Evolutionary conservation across 2,797 vertebrate genomes (phyloP).

Genomic region (Oryzias sinensis): DNA sequence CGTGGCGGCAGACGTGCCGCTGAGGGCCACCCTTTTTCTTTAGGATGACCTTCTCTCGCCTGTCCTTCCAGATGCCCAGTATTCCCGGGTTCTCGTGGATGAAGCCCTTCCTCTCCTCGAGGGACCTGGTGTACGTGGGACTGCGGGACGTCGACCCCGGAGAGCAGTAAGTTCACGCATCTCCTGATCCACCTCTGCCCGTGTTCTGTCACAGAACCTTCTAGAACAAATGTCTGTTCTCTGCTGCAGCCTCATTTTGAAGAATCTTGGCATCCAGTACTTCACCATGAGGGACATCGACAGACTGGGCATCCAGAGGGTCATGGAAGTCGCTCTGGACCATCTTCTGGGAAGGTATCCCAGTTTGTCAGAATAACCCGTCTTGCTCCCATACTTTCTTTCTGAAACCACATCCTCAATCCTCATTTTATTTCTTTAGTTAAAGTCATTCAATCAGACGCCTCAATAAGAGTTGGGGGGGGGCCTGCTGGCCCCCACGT

Average conservation of each 20-base stretch:
- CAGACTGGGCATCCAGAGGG: conserved; percentile 92
- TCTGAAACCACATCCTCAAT: no score
- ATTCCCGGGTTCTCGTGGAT: conserved; percentile 95
- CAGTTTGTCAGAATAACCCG: no score
- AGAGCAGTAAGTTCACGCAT: conserved; percentile 84
- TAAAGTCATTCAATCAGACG: no score
- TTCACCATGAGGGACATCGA: conserved; percentile 98
- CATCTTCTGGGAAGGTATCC: conserved; percentile 88
- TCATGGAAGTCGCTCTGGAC: conserved; percentile 95
- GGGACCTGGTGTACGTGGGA: conserved; percentile 93
- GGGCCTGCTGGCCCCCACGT: no score
- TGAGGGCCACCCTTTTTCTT: no score
- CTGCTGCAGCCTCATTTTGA: conserved; percentile 86
- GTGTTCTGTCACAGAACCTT: not conserved
- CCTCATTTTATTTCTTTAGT: no score
- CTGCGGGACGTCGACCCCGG: conserved; percentile 93
- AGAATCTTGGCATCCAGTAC: conserved; percentile 91
- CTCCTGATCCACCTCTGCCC: not conserved
- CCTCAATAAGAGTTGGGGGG: no score
- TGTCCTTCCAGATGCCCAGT: conserved; percentile 80
- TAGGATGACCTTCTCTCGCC: not conserved
- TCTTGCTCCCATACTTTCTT: no score
- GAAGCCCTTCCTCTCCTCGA: conserved; percentile 87
- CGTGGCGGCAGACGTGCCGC: no score
- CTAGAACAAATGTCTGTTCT: conserved; percentile 2